Conservation (phyloP, 2,888 invertebrate species). For the Sphinx pinastri region DNA sequence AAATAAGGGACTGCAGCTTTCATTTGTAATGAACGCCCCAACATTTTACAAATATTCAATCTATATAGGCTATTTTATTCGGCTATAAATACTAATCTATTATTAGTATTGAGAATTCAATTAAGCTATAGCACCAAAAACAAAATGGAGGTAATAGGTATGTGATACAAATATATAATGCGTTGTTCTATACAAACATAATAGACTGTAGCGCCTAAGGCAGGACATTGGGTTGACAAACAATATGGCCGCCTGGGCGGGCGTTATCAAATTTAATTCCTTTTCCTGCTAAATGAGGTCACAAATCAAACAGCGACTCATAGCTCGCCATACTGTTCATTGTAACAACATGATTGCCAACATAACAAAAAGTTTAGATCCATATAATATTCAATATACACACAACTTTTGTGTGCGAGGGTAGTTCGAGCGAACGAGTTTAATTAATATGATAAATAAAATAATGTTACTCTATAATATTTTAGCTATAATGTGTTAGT, state of each 20-base stretch:
- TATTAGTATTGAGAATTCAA: background rate
- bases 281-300: slow-evolving; percentile 82
- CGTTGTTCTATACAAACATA: slow-evolving; percentile 10
- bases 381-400: background rate
- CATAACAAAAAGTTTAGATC: background rate
- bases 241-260: slow-evolving; percentile 58
- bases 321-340: slow-evolving; percentile 45
- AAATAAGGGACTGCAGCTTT: slow-evolving; percentile 58
- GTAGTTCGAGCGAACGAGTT: background rate
- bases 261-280: slow-evolving; percentile 78
- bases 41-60: background rate
- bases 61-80: background rate
- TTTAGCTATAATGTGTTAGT: background rate
- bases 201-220: slow-evolving; percentile 33
- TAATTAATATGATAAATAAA: background rate
- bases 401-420: background rate
- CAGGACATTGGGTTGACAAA: slow-evolving; percentile 49
- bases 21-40: slow-evolving; percentile 41
- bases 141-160: background rate
- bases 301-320: slow-evolving; percentile 66
- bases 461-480: background rate
- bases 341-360: slow-evolving; percentile 17
- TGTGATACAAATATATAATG: background rate
- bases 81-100: background rate
- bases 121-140: background rate